These are phyloP conservation scores for Sepiola atlantica DNA, from an alignment of 2,888 invertebrate genomes.

Conservation along the genomic window DNA sequence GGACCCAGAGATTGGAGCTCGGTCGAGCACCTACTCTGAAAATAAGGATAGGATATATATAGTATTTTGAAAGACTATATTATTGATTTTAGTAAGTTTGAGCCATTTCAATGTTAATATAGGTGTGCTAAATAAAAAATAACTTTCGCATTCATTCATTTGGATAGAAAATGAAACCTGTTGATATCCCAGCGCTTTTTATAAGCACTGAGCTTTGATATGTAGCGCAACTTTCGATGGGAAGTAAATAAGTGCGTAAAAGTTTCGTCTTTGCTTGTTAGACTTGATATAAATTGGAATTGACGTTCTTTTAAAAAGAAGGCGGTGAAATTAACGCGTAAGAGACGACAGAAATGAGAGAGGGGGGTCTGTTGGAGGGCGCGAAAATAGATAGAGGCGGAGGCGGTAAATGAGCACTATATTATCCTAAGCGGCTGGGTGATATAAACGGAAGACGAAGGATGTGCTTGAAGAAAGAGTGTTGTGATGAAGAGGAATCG, in stretches of 20 bases:
- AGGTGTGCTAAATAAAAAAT: too few relatives aligned
- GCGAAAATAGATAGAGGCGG: neutral
- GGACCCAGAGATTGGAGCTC: too few relatives aligned
- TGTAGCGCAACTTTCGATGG: neutral
- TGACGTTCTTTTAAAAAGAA: neutral
- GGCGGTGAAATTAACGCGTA: neutral
- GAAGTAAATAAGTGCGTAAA: neutral
- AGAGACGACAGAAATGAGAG: neutral
- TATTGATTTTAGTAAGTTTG: too few relatives aligned
- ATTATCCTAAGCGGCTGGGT: neutral
- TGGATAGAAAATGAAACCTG: neutral
- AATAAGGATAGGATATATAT: too few relatives aligned
- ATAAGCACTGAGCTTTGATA: neutral
- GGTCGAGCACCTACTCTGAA: too few relatives aligned
- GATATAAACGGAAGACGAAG: neutral
- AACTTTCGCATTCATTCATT: too few relatives aligned
- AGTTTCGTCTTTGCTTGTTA: neutral
- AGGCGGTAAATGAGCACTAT: neutral
- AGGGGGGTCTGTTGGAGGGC: too few relatives aligned
- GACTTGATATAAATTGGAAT: neutral
- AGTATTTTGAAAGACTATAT: too few relatives aligned
- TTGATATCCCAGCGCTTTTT: neutral
- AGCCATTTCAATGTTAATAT: too few relatives aligned
- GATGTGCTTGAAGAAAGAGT: too few relatives aligned
- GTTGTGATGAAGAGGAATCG: too few relatives aligned